Base-by-base conservation (phyloP, 2,113 vertebrate genomes). In the Brachypteracias leptosomus region DNA sequence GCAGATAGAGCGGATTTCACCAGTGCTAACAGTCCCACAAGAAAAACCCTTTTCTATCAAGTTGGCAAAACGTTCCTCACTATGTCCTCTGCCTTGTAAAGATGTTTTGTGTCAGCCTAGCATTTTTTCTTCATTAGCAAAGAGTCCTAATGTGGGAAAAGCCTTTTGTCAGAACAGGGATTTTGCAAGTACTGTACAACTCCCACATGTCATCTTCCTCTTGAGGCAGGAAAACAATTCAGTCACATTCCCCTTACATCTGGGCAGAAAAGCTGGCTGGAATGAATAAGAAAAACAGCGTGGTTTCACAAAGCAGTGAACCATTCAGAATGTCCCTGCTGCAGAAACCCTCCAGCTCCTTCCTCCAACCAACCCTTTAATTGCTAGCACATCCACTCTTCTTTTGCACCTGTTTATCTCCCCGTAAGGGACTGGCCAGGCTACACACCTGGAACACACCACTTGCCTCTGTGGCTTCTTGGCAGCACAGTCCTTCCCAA, bases 401-500 rank as follows among this genome's bases (percentile, higher is more conserved):
- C 80, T 93, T 62, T 40, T 72, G 33, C 1, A 3, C 33, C 58
- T 17, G 3, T 83, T 86, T 80, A 79, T 74, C 85, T 70, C 35
- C 31, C 36, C 1, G 3, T 29, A 46, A 79, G 36, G 66, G 61
- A 67, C 72, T 67, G 52, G 35, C 22, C 55, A n/a, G 57, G 84
- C 25, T 38, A 59, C 2, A 7, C 63, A 74, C 4, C 3, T 42
- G 75, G 42, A 88, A 89, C 13, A 62, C 38, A 80, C 17, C 52
- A 7, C 55, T 80, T 33, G 52, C 44, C 22, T 59, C n/a, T 0
- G 40, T 46, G 91, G 79, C 83, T 90, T 61, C 35, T 79, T 82
- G 77, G 84, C 46, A 74, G 61, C 80, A 58, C 36, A 18, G 75
- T 85, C 94, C 89, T 94, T 96, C 92, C 47, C 79, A 97, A 97